Percentiles rank a stretch among this genome's conserved stretches.
These are phyloP conservation scores for Verasper variegatus DNA, from an alignment of 2,113 vertebrate genomes.

Conservation along the genomic window DNA sequence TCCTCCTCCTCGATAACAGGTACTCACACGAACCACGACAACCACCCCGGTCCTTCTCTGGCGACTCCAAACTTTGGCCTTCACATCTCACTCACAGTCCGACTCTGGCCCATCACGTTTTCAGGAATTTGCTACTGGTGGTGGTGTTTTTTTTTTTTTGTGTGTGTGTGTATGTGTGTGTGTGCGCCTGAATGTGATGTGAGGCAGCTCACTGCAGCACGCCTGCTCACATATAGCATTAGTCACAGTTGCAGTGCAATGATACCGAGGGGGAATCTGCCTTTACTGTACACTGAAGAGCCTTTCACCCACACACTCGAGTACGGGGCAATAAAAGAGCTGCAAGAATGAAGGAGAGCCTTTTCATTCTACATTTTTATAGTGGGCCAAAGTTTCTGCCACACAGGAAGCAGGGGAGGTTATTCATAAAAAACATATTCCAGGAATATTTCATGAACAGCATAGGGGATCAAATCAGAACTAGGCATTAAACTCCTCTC, in stretches of 20 bases:
- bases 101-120: slow-evolving; percentile 32
- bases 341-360: slow-evolving; percentile 29
- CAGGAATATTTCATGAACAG: neutral
- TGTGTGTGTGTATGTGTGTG: neutral
- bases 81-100: slow-evolving; percentile 38
- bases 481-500: slow-evolving; percentile 1
- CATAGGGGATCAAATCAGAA: neutral
- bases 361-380: slow-evolving; percentile 21
- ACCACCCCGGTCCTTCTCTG: slow-evolving; percentile 51
- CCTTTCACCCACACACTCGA: slow-evolving; percentile 67
- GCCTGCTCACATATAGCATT: slow-evolving; percentile 77
- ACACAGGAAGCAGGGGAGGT: slow-evolving; percentile 13
- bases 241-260: slow-evolving; percentile 77
- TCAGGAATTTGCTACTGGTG: slow-evolving; percentile 2
- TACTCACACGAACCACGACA: slow-evolving; percentile 20
- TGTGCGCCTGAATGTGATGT: slow-evolving; percentile 35
- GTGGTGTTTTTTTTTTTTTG: neutral
- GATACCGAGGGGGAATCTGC: slow-evolving; percentile 65
- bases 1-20: neutral
- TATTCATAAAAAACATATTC: neutral
- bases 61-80: slow-evolving; percentile 63
- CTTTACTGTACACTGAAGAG: slow-evolving; percentile 55
- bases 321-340: slow-evolving; percentile 32
- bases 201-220: slow-evolving; percentile 75
- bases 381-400: slow-evolving; percentile 60